These are phyloP conservation scores for Helleia helle DNA, from an alignment of 2,888 invertebrate genomes.

Conservation along the genomic window DNA sequence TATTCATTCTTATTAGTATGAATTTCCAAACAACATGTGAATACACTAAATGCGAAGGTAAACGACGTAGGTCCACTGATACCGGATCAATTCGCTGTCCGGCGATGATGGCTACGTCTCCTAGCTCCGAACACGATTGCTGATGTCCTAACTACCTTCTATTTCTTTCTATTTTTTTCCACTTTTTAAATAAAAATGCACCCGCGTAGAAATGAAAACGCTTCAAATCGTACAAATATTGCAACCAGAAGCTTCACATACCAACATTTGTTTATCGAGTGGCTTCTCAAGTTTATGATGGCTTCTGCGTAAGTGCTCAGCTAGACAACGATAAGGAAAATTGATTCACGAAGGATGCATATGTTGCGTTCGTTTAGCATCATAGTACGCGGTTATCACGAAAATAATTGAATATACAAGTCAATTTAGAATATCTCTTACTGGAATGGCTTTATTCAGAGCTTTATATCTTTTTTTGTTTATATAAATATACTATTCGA, in stretches of 20 bases:
- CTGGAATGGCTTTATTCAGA: constrained; percentile 68
- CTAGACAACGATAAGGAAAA: constrained; percentile 39
- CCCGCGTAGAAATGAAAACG: constrained; percentile 64
- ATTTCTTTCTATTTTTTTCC: constrained; percentile 64
- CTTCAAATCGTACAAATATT: constrained; percentile 55
- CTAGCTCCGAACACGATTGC: constrained; percentile 67
- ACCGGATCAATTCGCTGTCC: constrained; percentile 51
- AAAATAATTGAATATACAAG: constrained; percentile 46
- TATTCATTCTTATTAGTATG: constrained; percentile 62
- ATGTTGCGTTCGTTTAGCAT: constrained; percentile 53
- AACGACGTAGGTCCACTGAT: constrained; percentile 50
- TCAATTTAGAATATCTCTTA: constrained; percentile 44
- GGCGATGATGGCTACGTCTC: constrained; percentile 58
- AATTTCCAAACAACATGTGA: constrained; percentile 63
- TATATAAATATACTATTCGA: constrained; percentile 23
- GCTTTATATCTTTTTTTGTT: constrained; percentile 59
- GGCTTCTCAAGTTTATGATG: constrained; percentile 54
- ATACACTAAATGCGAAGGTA: constrained; percentile 62
- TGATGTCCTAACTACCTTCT: constrained; percentile 61
- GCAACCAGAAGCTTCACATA: constrained; percentile 62
- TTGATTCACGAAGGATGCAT: constrained; percentile 37
- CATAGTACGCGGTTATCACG: constrained; percentile 56
- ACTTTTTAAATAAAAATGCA: constrained; percentile 65
- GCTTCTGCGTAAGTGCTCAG: constrained; percentile 64
- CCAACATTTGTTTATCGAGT: constrained; percentile 41